These are phyloP conservation scores for Lamellibrachia columna DNA, from an alignment of 2,888 invertebrate genomes.

Conservation along the genomic window DNA sequence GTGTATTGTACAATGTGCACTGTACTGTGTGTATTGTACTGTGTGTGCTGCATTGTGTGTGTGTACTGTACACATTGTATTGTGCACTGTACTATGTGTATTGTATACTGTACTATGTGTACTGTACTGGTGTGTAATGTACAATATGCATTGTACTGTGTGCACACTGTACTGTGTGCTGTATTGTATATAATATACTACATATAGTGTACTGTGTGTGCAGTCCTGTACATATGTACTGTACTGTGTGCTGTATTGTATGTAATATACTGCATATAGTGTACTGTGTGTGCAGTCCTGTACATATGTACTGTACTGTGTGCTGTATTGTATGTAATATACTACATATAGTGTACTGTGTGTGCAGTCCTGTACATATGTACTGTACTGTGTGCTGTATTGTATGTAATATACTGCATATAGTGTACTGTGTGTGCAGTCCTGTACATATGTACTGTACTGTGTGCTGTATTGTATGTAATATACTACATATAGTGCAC, in stretches of 20 bases:
- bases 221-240: neutral
- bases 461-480: too few species aligned
- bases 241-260: neutral
- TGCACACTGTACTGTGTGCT: neutral
- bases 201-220: neutral
- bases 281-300: too few species aligned
- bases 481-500: neutral
- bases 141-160: too few species aligned
- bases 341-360: too few species aligned
- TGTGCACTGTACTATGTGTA: neutral
- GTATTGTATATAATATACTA: neutral
- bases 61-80: too few species aligned
- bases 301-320: neutral
- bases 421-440: too few species aligned
- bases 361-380: neutral
- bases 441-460: neutral
- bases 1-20: too few species aligned
- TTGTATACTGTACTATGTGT: neutral
- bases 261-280: too few species aligned
- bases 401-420: too few species aligned
- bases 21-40: neutral
- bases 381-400: too few species aligned
- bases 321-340: too few species aligned
- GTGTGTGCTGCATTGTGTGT: neutral
- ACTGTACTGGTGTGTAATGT: neutral